phyloP scores from a whole-genome alignment of 2,113 vertebrate species.

The Columba livia region DNA sequence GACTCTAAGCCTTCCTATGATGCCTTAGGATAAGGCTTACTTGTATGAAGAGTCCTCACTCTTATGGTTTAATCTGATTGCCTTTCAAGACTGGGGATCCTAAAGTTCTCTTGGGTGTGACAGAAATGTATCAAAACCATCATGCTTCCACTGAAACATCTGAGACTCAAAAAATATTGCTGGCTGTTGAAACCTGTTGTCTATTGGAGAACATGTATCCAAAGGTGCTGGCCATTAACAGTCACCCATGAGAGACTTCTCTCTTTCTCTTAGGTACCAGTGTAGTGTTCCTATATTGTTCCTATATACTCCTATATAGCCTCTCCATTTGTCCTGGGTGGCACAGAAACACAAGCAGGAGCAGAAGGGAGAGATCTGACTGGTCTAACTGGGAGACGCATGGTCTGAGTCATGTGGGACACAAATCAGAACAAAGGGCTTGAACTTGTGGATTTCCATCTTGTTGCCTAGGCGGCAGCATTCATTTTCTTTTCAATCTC shows the following conservation, averaged over 20 bases:
- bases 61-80: background rate
- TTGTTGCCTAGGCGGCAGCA: constrained; percentile 42
- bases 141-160: background rate
- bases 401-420: background rate
- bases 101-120: background rate
- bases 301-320: background rate
- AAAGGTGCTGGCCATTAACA: background rate
- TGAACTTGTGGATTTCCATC: background rate
- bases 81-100: background rate
- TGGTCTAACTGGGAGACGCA: background rate
- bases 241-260: background rate
- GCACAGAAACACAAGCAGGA: background rate
- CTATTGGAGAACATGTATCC: background rate
- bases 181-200: background rate
- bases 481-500: background rate
- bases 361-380: background rate
- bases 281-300: too few relatives aligned
- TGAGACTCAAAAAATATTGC: background rate
- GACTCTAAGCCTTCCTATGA: background rate
- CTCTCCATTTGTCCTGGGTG: background rate
- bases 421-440: accelerated
- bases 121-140: background rate
- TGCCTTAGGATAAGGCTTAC: background rate
- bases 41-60: background rate
- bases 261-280: background rate